These are phyloP conservation scores for Ferdinandea cuprea DNA, from an alignment of 2,888 invertebrate species.

Conservation along the genomic window DNA sequence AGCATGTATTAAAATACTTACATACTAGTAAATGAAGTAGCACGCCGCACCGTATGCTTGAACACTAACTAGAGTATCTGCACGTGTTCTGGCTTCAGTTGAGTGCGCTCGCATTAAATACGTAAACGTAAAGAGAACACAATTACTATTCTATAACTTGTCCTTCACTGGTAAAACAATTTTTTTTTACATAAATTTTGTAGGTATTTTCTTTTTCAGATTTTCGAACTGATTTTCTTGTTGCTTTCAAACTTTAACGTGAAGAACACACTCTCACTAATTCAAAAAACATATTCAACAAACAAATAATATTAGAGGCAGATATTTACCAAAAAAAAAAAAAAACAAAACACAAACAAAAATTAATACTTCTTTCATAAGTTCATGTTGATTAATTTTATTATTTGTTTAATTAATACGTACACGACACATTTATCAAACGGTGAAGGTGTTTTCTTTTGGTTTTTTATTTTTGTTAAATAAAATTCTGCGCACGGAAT, in stretches of 20 bases:
- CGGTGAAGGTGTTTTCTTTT: neutral
- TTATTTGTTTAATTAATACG: constrained; percentile 49
- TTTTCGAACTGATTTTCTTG: neutral
- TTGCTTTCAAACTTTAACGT: neutral
- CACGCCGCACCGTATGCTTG: neutral
- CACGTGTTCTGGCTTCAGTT: constrained; percentile 64
- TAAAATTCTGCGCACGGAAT: constrained; percentile 56
- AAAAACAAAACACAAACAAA: too few relatives aligned
- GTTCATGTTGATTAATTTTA: constrained; percentile 54
- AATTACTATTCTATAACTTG: constrained; percentile 32
- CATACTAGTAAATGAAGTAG: constrained; percentile 53
- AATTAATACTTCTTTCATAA: constrained; percentile 63
- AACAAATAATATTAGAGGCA: too few relatives aligned
- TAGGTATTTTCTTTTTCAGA: constrained; percentile 1
- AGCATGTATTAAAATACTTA: constrained; percentile 37
- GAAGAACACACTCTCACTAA: constrained; percentile 19
- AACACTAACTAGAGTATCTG: constrained; percentile 39
- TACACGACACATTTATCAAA: constrained; percentile 43
- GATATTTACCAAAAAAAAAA: too few relatives aligned
- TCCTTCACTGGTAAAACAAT: constrained; percentile 40
- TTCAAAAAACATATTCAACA: constrained; percentile 26
- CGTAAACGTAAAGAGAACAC: constrained; percentile 16
- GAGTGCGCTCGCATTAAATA: constrained; percentile 54
- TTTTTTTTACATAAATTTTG: too few relatives aligned
- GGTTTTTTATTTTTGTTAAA: constrained; percentile 10